These are phyloP conservation scores for Polylopha cassiicola DNA, from an alignment of 2,888 invertebrate species.

Conservation along the genomic window DNA sequence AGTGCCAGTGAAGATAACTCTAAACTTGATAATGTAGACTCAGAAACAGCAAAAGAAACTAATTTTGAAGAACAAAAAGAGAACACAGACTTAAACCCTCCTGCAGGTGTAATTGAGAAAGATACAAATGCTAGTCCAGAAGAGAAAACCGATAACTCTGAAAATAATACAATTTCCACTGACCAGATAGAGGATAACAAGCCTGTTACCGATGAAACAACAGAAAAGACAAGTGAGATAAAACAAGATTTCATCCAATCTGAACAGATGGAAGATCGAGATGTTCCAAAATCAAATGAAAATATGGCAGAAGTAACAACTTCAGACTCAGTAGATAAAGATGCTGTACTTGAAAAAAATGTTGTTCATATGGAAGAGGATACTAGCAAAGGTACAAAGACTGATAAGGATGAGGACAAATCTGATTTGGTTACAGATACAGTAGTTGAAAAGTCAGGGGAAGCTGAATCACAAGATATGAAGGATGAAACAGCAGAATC, in stretches of 20 bases:
- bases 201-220: constrained; percentile 30
- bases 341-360: background rate
- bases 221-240: constrained; percentile 17
- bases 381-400: too few species aligned
- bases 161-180: constrained; percentile 8
- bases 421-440: too few species aligned
- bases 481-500: constrained; percentile 5
- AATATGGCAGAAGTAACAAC: constrained; percentile 21
- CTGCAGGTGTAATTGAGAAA: constrained; percentile 12
- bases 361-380: too few species aligned
- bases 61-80: constrained; percentile 5
- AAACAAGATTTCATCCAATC: too few species aligned
- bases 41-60: constrained; percentile 12
- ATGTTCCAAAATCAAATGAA: constrained; percentile 7
- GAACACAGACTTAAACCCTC: constrained; percentile 4
- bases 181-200: too few species aligned
- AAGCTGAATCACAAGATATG: constrained; percentile 15
- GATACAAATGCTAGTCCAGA: constrained; percentile 14
- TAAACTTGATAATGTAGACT: constrained; percentile 7
- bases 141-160: constrained; percentile 12
- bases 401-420: too few species aligned
- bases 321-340: too few species aligned
- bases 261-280: background rate
- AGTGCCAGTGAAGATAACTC: constrained; percentile 7
- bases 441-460: constrained; percentile 10